Evolutionary conservation across 1,140 invertebrate species (phyloP).

Genomic region (Drosophila novamexicana): DNA sequence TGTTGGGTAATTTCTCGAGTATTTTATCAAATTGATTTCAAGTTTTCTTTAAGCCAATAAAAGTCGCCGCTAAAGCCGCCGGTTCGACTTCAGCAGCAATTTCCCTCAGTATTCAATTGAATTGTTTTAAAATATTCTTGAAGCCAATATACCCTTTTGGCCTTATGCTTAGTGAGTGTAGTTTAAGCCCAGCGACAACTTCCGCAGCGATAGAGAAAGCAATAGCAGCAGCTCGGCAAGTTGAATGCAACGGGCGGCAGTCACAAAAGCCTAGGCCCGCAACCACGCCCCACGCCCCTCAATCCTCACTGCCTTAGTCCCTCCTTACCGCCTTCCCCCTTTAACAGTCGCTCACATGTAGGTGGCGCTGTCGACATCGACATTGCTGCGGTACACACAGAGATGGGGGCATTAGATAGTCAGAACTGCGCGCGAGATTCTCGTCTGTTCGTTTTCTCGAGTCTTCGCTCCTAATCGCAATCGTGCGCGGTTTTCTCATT

Average conservation of each 20-base stretch:
- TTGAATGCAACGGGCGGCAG: conserved; percentile 12
- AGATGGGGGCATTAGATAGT: conserved; percentile 72
- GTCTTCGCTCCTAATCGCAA: conserved; percentile 47
- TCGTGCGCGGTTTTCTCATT: conserved; percentile 54
- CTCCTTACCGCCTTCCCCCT: background rate
- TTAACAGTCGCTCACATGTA: conserved; percentile 54
- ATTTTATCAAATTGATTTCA: too few species aligned
- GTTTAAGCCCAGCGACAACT: conserved; percentile 22
- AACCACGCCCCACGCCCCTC: background rate
- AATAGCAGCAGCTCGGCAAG: background rate
- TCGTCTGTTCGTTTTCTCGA: conserved; percentile 13
- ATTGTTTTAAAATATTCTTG: background rate
- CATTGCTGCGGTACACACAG: conserved; percentile 70
- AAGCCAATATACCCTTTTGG: background rate
- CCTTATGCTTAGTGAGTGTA: background rate
- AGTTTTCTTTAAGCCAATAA: too few species aligned
- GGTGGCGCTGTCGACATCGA: conserved; percentile 77
- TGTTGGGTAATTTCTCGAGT: too few species aligned
- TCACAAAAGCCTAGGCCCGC: conserved; percentile 9
- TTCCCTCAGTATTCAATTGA: too few species aligned
- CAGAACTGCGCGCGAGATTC: conserved; percentile 26
- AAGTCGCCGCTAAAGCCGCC: too few species aligned
- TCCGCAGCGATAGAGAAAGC: conserved; percentile 26
- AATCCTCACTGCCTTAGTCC: background rate
- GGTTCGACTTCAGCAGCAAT: too few species aligned